Conservation (phyloP, 2,888 invertebrate species). For the Drosophila meridiana region DNA sequence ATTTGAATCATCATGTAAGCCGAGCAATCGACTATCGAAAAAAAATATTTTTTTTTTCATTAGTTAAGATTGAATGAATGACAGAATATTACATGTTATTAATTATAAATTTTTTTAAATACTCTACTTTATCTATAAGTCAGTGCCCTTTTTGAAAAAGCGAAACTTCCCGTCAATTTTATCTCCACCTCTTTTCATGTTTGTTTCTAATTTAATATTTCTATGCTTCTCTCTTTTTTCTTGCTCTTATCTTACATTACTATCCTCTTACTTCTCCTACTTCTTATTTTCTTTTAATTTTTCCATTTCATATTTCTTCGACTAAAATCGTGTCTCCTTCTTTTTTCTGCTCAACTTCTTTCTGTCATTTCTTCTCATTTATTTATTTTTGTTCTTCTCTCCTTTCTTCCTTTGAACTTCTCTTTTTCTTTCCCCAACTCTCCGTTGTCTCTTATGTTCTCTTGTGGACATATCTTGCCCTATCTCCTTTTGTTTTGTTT, state of each 20-base stretch:
- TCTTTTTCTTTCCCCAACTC: not conserved
- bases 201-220: not conserved
- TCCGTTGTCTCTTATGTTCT: not conserved
- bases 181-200: not conserved
- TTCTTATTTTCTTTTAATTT: too few species aligned
- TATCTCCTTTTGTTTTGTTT: not conserved
- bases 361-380: not conserved
- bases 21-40: constrained; percentile 14
- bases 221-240: not conserved
- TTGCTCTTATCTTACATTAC: not conserved
- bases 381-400: not conserved
- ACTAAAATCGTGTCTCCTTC: not conserved
- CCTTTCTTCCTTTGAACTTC: not conserved
- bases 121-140: too few species aligned
- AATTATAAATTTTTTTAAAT: not conserved
- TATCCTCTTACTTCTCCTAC: too few species aligned
- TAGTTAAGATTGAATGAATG: not conserved
- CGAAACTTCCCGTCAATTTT: not conserved
- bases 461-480: too few species aligned
- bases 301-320: too few species aligned
- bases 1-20: not conserved
- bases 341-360: not conserved
- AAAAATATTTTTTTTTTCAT: not conserved
- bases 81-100: not conserved
- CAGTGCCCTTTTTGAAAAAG: not conserved